Conservation (phyloP, 2,888 invertebrate genomes). For the Agrotis ipsilon region DNA sequence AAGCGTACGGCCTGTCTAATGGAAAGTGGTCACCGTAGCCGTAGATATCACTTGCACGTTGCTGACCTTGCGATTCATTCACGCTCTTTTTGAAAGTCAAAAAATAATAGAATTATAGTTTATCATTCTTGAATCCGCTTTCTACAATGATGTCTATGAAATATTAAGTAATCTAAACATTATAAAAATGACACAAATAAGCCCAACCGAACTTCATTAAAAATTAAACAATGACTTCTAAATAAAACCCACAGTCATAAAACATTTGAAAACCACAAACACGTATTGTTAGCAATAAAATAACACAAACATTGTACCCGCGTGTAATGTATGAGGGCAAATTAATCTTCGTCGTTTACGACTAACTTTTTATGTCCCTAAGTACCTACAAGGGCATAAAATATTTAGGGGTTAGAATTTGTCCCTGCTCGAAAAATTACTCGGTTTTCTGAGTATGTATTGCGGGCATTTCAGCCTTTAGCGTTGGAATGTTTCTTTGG, state of each 20-base stretch:
- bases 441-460: slow-evolving; percentile 37
- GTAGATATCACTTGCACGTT: no score
- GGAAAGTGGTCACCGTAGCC: no score
- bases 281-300: slow-evolving; percentile 50
- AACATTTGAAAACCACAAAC: slow-evolving; percentile 4
- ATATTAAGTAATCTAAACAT: no score
- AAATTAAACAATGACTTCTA: neutral
- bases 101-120: no score
- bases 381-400: slow-evolving; percentile 35
- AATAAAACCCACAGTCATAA: neutral
- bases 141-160: no score
- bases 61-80: no score
- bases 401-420: slow-evolving; percentile 49
- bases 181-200: neutral
- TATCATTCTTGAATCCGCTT: no score
- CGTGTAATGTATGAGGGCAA: slow-evolving; percentile 42
- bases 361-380: slow-evolving; percentile 39
- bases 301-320: slow-evolving; percentile 32
- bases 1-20: no score
- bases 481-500: slow-evolving; percentile 32
- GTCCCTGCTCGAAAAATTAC: slow-evolving; percentile 31
- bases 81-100: no score
- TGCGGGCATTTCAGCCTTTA: slow-evolving; percentile 17
- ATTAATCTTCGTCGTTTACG: slow-evolving; percentile 59
- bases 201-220: neutral